These are phyloP conservation scores for Ammospiza caudacuta DNA, from an alignment of 2,113 vertebrate species.

Conservation along the genomic window DNA sequence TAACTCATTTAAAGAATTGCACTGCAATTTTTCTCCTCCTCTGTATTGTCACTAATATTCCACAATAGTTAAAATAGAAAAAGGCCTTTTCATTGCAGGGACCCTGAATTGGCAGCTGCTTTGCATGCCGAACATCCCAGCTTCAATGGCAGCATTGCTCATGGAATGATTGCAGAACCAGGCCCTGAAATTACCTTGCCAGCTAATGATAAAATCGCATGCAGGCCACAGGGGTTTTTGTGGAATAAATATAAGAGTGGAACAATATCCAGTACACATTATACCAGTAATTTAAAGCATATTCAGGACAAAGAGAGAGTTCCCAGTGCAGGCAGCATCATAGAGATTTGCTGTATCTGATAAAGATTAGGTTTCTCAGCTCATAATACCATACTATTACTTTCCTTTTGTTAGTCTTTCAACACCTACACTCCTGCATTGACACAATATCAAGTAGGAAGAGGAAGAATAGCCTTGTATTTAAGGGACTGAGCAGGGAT, in stretches of 20 bases:
- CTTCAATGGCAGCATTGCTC: slow-evolving; percentile 52
- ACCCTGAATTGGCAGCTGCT: slow-evolving; percentile 57
- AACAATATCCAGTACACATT: slow-evolving; percentile 67
- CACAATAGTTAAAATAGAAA: slow-evolving; percentile 48
- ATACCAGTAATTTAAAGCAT: slow-evolving; percentile 71
- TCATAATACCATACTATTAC: slow-evolving; percentile 63
- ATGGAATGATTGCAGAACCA: slow-evolving; percentile 59
- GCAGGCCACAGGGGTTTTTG: slow-evolving; percentile 67
- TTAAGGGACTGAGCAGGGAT: slow-evolving; percentile 63
- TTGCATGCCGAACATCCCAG: slow-evolving; percentile 44
- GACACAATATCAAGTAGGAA: slow-evolving; percentile 70
- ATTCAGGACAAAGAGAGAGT: slow-evolving; percentile 69
- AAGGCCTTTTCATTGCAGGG: slow-evolving; percentile 35
- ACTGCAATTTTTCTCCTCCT: slow-evolving; percentile 54
- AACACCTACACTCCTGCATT: slow-evolving; percentile 67
- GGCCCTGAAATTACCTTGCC: slow-evolving; percentile 68
- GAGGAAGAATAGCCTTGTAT: slow-evolving; percentile 62
- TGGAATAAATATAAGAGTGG: slow-evolving; percentile 68
- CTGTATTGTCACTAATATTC: slow-evolving; percentile 43
- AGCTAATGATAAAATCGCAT: slow-evolving; percentile 67
- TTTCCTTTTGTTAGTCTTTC: slow-evolving; percentile 69
- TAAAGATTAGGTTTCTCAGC: slow-evolving; percentile 60
- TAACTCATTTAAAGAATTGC: slow-evolving; percentile 8
- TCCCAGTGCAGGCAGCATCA: slow-evolving; percentile 65
- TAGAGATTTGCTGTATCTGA: slow-evolving; percentile 71